Percentiles rank a stretch among this genome's conserved stretches.
Evolutionary conservation across 2,113 vertebrate genomes (phyloP).

Genomic region (Colius striatus): DNA sequence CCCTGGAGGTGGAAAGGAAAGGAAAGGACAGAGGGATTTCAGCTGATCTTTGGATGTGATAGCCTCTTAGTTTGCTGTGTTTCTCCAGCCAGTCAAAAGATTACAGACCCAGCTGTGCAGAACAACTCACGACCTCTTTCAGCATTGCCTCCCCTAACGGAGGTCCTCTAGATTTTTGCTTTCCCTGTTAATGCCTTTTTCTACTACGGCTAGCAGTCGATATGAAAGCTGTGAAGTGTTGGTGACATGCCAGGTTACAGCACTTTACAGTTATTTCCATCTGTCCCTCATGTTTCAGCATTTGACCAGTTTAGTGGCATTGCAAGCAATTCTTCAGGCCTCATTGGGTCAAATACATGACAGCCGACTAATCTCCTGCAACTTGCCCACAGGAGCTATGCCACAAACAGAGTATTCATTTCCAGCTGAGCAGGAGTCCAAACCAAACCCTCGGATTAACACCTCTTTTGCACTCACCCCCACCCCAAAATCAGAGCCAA

Average conservation of each 20-base stretch:
- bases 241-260: slow-evolving; percentile 5
- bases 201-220: neutral
- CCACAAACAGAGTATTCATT: slow-evolving; percentile 1
- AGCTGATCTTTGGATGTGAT: neutral
- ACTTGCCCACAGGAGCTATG: neutral
- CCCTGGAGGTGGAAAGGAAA: neutral
- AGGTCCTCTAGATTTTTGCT: neutral
- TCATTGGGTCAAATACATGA: neutral
- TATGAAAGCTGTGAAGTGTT: neutral
- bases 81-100: neutral
- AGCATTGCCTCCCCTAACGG: accelerated
- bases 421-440: slow-evolving; percentile 2
- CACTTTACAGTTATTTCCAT: slow-evolving; percentile 19
- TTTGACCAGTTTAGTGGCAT: neutral
- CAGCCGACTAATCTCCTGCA: neutral
- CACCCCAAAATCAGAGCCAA: slow-evolving; percentile 14
- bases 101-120: neutral
- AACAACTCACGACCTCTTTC: neutral
- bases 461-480: slow-evolving; percentile 9
- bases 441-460: slow-evolving; percentile 57
- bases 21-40: neutral
- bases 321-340: neutral
- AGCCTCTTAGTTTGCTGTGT: neutral
- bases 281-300: neutral
- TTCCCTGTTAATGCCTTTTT: neutral